phyloP scores from a whole-genome alignment of 1,140 invertebrate species.

The Drosophila cardini region DNA sequence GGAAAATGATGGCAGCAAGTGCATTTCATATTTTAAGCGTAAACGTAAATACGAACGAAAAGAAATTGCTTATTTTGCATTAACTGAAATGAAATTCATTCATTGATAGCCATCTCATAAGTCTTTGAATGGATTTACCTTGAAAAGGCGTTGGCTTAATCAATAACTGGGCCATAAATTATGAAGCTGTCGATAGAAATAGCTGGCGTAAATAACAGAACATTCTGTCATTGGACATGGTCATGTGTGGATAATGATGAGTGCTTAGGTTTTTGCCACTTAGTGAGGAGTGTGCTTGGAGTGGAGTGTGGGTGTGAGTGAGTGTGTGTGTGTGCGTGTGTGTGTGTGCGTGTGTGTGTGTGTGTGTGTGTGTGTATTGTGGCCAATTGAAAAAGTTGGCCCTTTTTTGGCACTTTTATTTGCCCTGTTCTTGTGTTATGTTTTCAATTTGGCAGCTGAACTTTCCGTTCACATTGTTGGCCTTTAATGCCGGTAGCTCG shows the following conservation, averaged over 20 bases:
- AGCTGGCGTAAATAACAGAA: slow-evolving; percentile 57
- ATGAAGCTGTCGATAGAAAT: slow-evolving; percentile 72
- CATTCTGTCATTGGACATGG: slow-evolving; percentile 39
- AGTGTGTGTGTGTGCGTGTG: background rate
- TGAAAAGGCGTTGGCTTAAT: slow-evolving; percentile 47
- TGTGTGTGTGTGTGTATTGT: background rate
- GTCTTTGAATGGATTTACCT: slow-evolving; percentile 38
- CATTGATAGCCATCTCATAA: slow-evolving; percentile 61
- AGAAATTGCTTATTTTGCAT: slow-evolving; percentile 6
- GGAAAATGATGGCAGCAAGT: slow-evolving; percentile 56
- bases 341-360: too few species aligned
- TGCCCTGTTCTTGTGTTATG: slow-evolving; percentile 21
- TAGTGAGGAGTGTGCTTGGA: background rate
- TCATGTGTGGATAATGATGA: slow-evolving; percentile 71
- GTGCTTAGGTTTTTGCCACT: slow-evolving; percentile 42
- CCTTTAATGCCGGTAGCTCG: slow-evolving; percentile 30
- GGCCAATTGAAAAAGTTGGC: slow-evolving; percentile 78
- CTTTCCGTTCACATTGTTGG: slow-evolving; percentile 17
- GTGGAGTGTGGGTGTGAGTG: background rate
- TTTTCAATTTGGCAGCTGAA: slow-evolving; percentile 25
- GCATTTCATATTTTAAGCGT: slow-evolving; percentile 20
- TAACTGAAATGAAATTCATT: background rate
- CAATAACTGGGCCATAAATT: slow-evolving; percentile 80
- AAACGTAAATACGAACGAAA: slow-evolving; percentile 9
- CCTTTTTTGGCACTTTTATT: slow-evolving; percentile 53